These are phyloP conservation scores for Allenopithecus nigroviridis DNA, from an alignment of 2,797 vertebrate genomes.

Conservation along the genomic window DNA sequence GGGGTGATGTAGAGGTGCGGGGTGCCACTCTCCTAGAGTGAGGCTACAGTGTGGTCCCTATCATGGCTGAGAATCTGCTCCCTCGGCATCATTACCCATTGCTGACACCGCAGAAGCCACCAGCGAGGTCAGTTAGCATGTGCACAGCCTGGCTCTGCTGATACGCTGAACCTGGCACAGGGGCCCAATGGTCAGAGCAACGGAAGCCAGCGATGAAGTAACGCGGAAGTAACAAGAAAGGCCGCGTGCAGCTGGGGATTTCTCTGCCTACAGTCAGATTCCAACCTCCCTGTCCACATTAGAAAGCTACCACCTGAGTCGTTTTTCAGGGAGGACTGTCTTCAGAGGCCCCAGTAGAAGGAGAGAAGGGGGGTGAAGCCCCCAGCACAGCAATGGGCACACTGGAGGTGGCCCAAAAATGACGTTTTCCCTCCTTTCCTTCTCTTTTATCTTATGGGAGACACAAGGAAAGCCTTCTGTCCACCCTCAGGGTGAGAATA, in stretches of 20 bases:
- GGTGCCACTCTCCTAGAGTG: background rate
- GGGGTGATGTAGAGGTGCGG: fast-evolving
- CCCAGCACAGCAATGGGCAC: background rate
- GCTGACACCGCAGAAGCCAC: background rate
- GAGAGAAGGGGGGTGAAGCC: background rate
- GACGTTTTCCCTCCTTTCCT: background rate
- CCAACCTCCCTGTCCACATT: background rate
- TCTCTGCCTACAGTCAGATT: background rate
- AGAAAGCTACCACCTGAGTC: background rate
- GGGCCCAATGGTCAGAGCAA: background rate
- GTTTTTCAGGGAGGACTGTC: background rate
- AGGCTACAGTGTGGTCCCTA: fast-evolving
- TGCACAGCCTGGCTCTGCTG: background rate
- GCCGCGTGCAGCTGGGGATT: background rate
- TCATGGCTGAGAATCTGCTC: background rate
- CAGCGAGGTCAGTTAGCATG: background rate
- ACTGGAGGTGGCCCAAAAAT: background rate
- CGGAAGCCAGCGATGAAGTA: background rate
- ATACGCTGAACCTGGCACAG: background rate
- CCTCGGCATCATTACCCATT: background rate
- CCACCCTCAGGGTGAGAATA: background rate
- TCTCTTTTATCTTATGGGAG: background rate
- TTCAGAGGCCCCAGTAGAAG: background rate
- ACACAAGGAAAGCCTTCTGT: background rate
- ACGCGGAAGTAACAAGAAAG: background rate